A percentile compares a stretch with the other conserved stretches of the same genome.
phyloP scores from a whole-genome alignment of 2,113 vertebrate species.

The Cyanoramphus novaezelandiae region DNA sequence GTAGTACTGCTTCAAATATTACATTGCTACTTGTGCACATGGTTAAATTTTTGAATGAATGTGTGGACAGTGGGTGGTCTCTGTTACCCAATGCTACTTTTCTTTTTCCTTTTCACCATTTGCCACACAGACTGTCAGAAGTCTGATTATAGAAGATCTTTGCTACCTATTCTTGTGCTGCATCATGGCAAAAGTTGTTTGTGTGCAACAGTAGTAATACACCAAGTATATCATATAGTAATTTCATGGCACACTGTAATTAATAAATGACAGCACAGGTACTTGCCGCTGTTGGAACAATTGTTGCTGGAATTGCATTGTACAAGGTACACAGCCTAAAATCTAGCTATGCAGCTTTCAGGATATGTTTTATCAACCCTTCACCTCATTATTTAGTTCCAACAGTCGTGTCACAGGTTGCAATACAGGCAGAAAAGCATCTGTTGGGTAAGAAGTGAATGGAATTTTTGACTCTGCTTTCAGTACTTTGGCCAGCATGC shows the following conservation, averaged over 20 bases:
- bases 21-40: background rate
- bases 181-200: background rate
- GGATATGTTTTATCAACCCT: background rate
- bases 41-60: background rate
- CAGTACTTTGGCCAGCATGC: background rate
- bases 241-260: background rate
- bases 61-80: background rate
- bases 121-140: background rate
- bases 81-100: background rate
- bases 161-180: background rate
- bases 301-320: background rate
- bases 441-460: slow-evolving; percentile 12
- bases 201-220: background rate
- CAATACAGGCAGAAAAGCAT: background rate
- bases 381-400: background rate
- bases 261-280: background rate
- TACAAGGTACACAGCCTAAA: background rate
- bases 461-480: slow-evolving; percentile 28
- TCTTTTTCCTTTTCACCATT: background rate
- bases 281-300: background rate
- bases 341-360: background rate
- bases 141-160: background rate
- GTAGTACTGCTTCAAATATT: background rate
- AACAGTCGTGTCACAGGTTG: background rate
- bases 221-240: background rate